phyloP scores from a whole-genome alignment of 2,888 invertebrate genomes.

The Lampropteryx suffumata region DNA sequence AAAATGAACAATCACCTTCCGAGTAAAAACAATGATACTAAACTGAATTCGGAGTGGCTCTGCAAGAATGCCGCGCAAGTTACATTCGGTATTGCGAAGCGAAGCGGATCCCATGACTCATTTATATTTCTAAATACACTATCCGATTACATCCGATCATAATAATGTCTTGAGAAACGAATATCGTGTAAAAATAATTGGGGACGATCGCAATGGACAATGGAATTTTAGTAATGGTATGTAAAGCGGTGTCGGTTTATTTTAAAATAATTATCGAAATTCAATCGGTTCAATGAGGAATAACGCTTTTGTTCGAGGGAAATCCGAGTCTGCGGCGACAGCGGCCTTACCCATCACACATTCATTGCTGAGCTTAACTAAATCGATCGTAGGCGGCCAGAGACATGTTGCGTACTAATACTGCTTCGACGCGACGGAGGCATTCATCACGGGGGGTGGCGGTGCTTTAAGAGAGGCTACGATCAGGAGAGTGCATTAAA shows the following conservation, averaged over 20 bases:
- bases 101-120: constrained; percentile 72
- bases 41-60: constrained; percentile 39
- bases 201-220: constrained; percentile 68
- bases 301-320: constrained; percentile 70
- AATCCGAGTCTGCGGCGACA: constrained; percentile 52
- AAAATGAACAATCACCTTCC: constrained; percentile 44
- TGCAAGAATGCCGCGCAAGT: constrained; percentile 45
- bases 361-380: constrained; percentile 66
- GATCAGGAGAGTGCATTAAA: constrained; percentile 81
- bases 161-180: constrained; percentile 71
- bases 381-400: constrained; percentile 56
- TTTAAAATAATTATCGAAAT: constrained; percentile 54
- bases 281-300: constrained; percentile 73
- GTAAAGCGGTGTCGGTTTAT: constrained; percentile 70
- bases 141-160: constrained; percentile 71
- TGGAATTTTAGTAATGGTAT: constrained; percentile 74
- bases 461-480: constrained; percentile 80
- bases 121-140: constrained; percentile 72
- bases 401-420: constrained; percentile 59
- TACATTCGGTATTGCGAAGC: constrained; percentile 48
- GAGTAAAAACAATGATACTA: constrained; percentile 41
- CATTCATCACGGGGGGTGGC: constrained; percentile 69
- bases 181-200: constrained; percentile 54
- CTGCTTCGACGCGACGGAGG: constrained; percentile 74
- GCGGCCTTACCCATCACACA: constrained; percentile 41